Base-by-base conservation (phyloP, 2,797 vertebrate species). In the Tamandua tetradactyla region DNA sequence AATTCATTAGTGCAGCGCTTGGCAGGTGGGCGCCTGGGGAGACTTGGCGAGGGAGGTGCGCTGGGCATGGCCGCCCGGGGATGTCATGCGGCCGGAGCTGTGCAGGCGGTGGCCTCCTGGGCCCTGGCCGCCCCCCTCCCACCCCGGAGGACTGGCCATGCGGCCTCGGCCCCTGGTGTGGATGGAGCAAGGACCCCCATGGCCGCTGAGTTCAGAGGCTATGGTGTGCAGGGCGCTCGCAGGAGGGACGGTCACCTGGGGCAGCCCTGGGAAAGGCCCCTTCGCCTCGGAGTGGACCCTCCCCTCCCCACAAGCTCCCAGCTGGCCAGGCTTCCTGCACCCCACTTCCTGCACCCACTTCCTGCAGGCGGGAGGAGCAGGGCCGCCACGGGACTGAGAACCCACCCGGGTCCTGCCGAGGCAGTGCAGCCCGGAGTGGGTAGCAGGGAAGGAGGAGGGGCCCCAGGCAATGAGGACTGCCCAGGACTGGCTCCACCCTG, bases 401-500 rank as follows among this genome's bases (percentile, higher is more conserved):
- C 44, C 59, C 13, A 6, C 12, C 49, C 10, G 14, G n/a, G 30
- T 57, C 15, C 37, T 68, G 47, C 12, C 3, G 14, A 57, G 66
- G 4, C 49, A 52, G n/a, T n/a, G n/a, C n/a, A n/a, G n/a, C n/a
- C n/a, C n/a, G n/a, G n/a, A 17, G 37, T 42, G 35, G 25, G 49
- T 0, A 0, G 23, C 5, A 20, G 20, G 14, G 10, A 22, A 13
- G 52, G 52, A 37, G 64, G 49, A 20, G 14, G 55, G n/a, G 32
- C 25, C 4, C 22, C 11, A 8, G 3, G 42, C 32, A 10, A 40
- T 17, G 49, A 22, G 8, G 80, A 22, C 37, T 20, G 27, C n/a
- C 20, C n/a, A n/a, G n/a, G n/a, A 23, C 9, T 2, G 78, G 5
- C 35, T 42, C 79, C 49, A 59, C 15, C 20, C 20, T 3, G 7